Conservation (phyloP, 2,888 invertebrate genomes). For the Cheilosia grossa region DNA sequence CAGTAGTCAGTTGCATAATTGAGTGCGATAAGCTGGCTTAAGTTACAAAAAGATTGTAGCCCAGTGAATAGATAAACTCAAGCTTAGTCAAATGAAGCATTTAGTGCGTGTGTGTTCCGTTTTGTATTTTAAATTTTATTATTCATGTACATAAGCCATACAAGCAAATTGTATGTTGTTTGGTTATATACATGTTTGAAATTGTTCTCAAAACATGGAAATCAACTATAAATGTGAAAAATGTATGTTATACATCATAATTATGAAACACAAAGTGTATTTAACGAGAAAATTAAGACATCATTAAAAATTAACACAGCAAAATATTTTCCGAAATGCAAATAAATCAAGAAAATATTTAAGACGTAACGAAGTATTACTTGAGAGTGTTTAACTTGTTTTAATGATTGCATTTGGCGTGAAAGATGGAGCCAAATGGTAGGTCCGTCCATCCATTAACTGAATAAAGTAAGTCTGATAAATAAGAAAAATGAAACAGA, state of each 20-base stretch:
- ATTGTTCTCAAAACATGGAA: slow-evolving; percentile 1
- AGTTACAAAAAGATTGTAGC: not conserved
- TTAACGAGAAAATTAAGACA: slow-evolving; percentile 6
- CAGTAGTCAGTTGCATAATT: slow-evolving; percentile 56
- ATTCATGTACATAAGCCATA: slow-evolving; percentile 32
- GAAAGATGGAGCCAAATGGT: too few relatives aligned
- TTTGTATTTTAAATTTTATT: slow-evolving; percentile 36
- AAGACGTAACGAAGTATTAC: not conserved
- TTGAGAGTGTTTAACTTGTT: slow-evolving; percentile 12
- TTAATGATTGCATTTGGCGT: too few relatives aligned
- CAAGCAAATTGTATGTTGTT: slow-evolving; percentile 11
- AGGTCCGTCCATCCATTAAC: too few relatives aligned
- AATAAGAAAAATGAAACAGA: too few relatives aligned
- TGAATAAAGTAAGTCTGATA: too few relatives aligned
- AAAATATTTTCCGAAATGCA: slow-evolving; percentile 55
- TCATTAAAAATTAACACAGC: slow-evolving; percentile 51
- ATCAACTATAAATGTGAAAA: slow-evolving; percentile 44
- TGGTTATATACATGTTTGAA: slow-evolving; percentile 5
- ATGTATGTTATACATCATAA: slow-evolving; percentile 39
- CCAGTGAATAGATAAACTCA: not conserved
- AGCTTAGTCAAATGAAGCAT: slow-evolving; percentile 12
- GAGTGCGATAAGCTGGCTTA: not conserved
- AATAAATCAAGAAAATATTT: not conserved
- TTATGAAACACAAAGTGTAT: slow-evolving; percentile 24
- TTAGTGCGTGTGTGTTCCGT: slow-evolving; percentile 9